A percentile compares a stretch with the other conserved stretches of the same genome.
Conservation (phyloP, 2,797 vertebrate genomes). For the Sebastes taczanowskii region DNA sequence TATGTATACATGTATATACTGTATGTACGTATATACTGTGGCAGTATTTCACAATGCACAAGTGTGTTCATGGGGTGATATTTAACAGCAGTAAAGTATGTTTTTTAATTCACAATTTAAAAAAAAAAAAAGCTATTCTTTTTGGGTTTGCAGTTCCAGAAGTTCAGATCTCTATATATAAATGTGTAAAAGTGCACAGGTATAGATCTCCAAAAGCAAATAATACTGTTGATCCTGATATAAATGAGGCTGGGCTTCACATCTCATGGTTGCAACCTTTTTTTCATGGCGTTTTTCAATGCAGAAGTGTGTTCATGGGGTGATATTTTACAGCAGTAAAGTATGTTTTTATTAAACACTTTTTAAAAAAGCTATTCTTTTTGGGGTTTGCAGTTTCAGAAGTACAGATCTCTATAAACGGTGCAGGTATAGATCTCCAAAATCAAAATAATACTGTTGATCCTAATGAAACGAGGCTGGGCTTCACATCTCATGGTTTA, state of each 20-base stretch:
- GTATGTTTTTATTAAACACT: not conserved
- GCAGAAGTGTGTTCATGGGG: not conserved
- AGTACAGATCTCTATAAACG: not conserved
- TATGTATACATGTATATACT: no score
- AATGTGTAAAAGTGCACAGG: not conserved
- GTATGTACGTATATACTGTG: not conserved
- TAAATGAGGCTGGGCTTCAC: conserved; percentile 41
- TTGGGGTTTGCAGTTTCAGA: not conserved
- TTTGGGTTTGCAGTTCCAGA: not conserved
- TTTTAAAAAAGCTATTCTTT: not conserved
- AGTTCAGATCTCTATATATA: not conserved
- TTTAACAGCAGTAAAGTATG: not conserved
- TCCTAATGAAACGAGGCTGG: no score
- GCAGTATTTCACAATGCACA: not conserved
- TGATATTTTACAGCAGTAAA: not conserved
- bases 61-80: not conserved
- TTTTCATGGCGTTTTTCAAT: conserved; percentile 5
- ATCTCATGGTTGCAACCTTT: conserved; percentile 67
- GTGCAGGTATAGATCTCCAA: not conserved
- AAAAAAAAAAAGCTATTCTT: not conserved
- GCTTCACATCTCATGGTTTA: no score
- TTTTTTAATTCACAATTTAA: not conserved
- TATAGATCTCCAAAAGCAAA: not conserved
- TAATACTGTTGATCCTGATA: conserved; percentile 22
- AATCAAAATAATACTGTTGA: not conserved